Evolutionary conservation across 1,140 invertebrate genomes (phyloP).

Genomic region (Drosophila rhopaloa): DNA sequence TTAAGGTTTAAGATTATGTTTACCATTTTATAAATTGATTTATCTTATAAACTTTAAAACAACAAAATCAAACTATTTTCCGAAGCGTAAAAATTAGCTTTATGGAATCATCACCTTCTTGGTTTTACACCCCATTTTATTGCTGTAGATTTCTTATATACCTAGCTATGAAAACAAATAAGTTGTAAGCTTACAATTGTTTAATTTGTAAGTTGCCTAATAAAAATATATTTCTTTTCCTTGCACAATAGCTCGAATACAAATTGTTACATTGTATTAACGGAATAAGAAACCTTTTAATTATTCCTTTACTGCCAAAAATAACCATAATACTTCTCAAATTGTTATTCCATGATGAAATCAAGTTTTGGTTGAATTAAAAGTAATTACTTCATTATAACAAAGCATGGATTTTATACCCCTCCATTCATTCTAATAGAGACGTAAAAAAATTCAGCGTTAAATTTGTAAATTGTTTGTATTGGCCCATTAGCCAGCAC

Average conservation of each 20-base stretch:
- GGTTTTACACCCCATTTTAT: too few relatives aligned
- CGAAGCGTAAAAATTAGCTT: too few relatives aligned
- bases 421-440: constrained; percentile 52
- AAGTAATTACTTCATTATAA: constrained; percentile 49
- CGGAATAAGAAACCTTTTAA: neutral
- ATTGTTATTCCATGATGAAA: constrained; percentile 14
- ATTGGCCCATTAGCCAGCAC: constrained; percentile 70
- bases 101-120: too few relatives aligned
- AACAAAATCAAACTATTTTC: neutral
- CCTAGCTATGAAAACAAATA: too few relatives aligned
- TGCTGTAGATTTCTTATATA: too few relatives aligned
- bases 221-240: too few relatives aligned
- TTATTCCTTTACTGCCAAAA: constrained; percentile 1
- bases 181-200: neutral
- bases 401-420: constrained; percentile 20
- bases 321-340: neutral
- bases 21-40: neutral
- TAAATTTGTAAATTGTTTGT: constrained; percentile 82
- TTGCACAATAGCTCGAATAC: neutral
- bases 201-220: neutral
- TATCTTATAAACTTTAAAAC: neutral
- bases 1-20: neutral
- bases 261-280: neutral
- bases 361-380: constrained; percentile 23
- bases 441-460: constrained; percentile 72